Evolutionary conservation across 2,797 vertebrate species (phyloP), one percentile per base, ranked within the genome.

Genomic region (Notoglanidium macrostoma): DNA sequence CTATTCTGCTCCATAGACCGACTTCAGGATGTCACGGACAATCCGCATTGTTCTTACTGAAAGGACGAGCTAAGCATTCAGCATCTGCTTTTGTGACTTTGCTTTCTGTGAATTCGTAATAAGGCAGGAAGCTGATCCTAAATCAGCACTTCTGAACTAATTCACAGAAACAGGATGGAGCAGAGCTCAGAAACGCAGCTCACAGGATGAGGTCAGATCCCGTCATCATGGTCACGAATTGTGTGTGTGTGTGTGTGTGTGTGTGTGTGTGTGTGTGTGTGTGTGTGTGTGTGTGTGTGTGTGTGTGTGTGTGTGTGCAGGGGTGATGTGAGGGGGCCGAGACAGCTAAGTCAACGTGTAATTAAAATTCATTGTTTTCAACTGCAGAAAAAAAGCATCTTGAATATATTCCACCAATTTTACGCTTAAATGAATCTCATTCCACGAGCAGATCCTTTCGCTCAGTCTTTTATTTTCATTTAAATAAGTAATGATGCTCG

Each of bases 141-240:
- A 81, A 81, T 44, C 78, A 81, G 78, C 78, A 46, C 55, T 61
- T 26, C 55, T 80, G 78, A 35, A 80, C 61, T 7, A 80, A 40
- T 61, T 26, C 35, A 63, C 57, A 63, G 78, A 81, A 63, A 81
- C 78, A 81, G 78, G 78, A 80, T 44, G 78, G 44, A 59, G 77
- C 54, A 40, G 73, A 17, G 46, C 46, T 17, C 73, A 76, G 77
- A 63, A 80, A 44, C 78, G 46, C 21, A 8, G 78, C 57, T 32
- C 29, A 44, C 78, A 63, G 78, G 78, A 81, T n/a, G 78, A 81
- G 77, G 29, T 59, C 77, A 79, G 77, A 79, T 59, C 59, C 32
- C 32, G 2, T 79, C 55, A 59, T 23, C 76, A 79, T 21, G 55
- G 78, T 44, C 78, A 40, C 11, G 7, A 55, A 19, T 23, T 11